Evolutionary conservation across 1,140 invertebrate genomes (phyloP).

Genomic region (Microplitis demolitor): DNA sequence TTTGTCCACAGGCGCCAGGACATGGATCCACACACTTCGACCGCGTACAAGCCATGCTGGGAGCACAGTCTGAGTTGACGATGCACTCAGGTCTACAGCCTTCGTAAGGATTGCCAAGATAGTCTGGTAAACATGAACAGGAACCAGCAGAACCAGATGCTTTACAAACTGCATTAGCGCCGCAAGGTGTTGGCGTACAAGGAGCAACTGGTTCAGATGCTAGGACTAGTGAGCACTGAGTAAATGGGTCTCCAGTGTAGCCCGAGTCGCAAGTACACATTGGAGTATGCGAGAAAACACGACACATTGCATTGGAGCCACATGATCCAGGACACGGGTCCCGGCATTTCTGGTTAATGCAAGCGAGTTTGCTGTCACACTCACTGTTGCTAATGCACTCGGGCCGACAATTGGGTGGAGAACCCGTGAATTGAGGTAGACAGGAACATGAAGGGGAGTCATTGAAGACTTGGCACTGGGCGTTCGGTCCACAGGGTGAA

Average conservation of each 20-base stretch:
- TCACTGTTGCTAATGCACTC: slow-evolving; percentile 76
- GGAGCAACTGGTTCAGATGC: slow-evolving; percentile 54
- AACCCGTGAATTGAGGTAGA: slow-evolving; percentile 69
- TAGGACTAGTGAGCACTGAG: slow-evolving; percentile 62
- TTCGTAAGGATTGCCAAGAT: slow-evolving; percentile 71
- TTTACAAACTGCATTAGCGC: slow-evolving; percentile 66
- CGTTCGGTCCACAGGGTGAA: slow-evolving; percentile 74
- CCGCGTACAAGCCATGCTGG: slow-evolving; percentile 69
- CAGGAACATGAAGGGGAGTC: slow-evolving; percentile 72
- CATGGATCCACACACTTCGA: slow-evolving; percentile 77
- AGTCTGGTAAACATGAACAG: slow-evolving; percentile 70
- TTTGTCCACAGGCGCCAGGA: slow-evolving; percentile 69
- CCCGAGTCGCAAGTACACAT: slow-evolving; percentile 72
- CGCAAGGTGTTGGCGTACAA: slow-evolving; percentile 73
- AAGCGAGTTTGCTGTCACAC: slow-evolving; percentile 70
- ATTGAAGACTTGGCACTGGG: slow-evolving; percentile 69
- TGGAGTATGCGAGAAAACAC: slow-evolving; percentile 73
- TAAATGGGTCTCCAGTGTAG: slow-evolving; percentile 74
- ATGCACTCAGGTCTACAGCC: slow-evolving; percentile 76
- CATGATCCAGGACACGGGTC: slow-evolving; percentile 77
- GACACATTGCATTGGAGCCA: slow-evolving; percentile 71
- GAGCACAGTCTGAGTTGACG: slow-evolving; percentile 70
- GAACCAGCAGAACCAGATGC: slow-evolving; percentile 54
- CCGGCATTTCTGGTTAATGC: slow-evolving; percentile 72
- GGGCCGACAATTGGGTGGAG: slow-evolving; percentile 73